Evolutionary conservation across 2,113 vertebrate genomes (phyloP), one percentile per base, ranked within the genome.

Genomic region (Callithrix jacchus): DNA sequence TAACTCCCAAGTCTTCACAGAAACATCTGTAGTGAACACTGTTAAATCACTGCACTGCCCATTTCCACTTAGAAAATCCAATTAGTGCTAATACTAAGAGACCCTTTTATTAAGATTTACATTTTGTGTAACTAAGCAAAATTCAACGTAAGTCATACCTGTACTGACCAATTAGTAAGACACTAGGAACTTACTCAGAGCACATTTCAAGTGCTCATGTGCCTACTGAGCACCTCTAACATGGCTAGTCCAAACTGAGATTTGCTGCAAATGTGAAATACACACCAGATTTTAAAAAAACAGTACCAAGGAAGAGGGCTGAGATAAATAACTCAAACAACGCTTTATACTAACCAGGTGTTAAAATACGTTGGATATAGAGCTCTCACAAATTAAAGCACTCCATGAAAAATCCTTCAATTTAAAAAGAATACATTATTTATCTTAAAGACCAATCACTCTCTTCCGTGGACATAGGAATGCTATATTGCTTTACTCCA

Each of bases 331-430:
- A 49, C 49, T 84, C 70, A 13, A 89, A 76, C 20, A 87, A 85
- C 61, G 37, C 8, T 89, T 93, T 49, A 86, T 37, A n/a, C 1
- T 23, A 6, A 64, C 23, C 66, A 37, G 32, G 56, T 58, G 18
- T 73, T 40, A 89, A 93, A 93, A 74, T 32, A 87, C 32, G 13
- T 5, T 54, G 18, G 2, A 74, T 77, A 95, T 23, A 80, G 3
- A 61, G 23, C 61, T 91, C 35, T 81, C 42, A 96, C 37, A 83
- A 89, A 95, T 92, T n/a, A 86, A 96, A 84, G 6, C 42, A 93
- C 13, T 12, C 52, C 42, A 4, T 94, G 52, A 87, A 96, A 80
- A 35, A 10, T 37, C 37, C 52, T 84, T 73, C 30, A 58, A 58
- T 40, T 91, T 76, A 18, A 37, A 17, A 40, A 79, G 49, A 84